Base-by-base conservation (phyloP, 2,797 vertebrate genomes). In the Malurus leucopterus region DNA sequence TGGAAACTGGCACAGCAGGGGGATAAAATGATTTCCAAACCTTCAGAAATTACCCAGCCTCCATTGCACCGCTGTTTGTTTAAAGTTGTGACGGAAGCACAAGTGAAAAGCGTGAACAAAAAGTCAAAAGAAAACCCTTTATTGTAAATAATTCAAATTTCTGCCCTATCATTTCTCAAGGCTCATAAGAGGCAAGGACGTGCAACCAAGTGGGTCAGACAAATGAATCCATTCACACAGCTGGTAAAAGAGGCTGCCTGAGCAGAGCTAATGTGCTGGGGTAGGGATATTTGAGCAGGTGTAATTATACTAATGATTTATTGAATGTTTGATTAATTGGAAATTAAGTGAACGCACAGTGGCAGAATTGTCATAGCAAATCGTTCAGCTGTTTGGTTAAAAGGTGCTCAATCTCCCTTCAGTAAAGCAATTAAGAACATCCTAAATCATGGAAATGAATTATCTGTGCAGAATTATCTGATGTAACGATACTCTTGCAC, bases 221-320 rank as follows among this genome's bases (percentile, higher is more conserved):
- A 95, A 96, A 97, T 96, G 95, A 96, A 94, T 93, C 79, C 91
- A 46, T 82, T 93, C 90, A 76, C 77, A 79, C 55, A 81, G 90
- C 91, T 84, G 74, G 93, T 90, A 63, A 55, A 93, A 87, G 83
- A 85, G 86, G 46, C 87, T 94, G 93, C 73, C 79, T 89, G 93
- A 89, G 92, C 89, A 91, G 83, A 94, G 93, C 94, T 97, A 96
- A 97, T 93, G 92, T 82, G 80, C 92, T 83, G 70, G 93, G 92
- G 89, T 88, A 94, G 83, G 84, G 92, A 93, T 95, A 93, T 83
- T 92, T 93, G 92, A 96, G 90, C 91, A 96, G 94, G 95, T 97
- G 92, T 96, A 97, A 98, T 98, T 97, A 97, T 88, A 96, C 96
- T 96, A 98, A 97, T 97, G 97, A 97, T 97, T 97, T 97, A 97